Evolutionary conservation across 2,888 invertebrate genomes (phyloP), one percentile per base, ranked within the genome.

Genomic region (Chorisops tibialis): DNA sequence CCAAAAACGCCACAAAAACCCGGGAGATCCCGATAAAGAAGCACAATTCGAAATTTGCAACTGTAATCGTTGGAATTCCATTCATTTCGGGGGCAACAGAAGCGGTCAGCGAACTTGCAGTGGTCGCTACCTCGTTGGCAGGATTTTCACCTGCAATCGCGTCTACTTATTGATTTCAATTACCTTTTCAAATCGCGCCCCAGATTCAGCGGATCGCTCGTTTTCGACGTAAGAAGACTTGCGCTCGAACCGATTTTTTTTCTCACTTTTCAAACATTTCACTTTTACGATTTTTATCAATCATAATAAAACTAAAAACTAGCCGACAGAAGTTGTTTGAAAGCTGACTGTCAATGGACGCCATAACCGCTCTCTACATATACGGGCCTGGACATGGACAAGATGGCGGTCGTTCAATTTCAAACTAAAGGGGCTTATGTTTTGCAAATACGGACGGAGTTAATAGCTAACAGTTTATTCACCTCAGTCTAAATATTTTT

Each of bases 311-410:
- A 56, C 43, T 9, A 43, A 56, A 56, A 30, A 30, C 30, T 43
- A 30, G 30, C 56, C 56, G 45, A 56, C 56, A 16, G 45, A 43
- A 45, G 30, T 9, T 56, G 56, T 56, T 43, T 56, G 45, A 43
- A 43, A 56, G 22, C 56, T 56, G n/a, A n/a, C n/a, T n/a, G 56
- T 56, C 56, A 56, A 11, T 54, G 12, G 45, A 38, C 56, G 56
- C 56, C 56, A 45, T 56, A 43, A 43, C 7, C 30, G 30, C 7
- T 30, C 30, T n/a, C n/a, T n/a, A n/a, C n/a, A n/a, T n/a, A n/a
- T n/a, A n/a, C n/a, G n/a, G n/a, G n/a, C n/a, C n/a, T n/a, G n/a
- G n/a, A n/a, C n/a, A n/a, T n/a, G n/a, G n/a, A n/a, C n/a, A n/a
- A n/a, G n/a, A n/a, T n/a, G n/a, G n/a, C n/a, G n/a, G n/a, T n/a